phyloP scores from a whole-genome alignment of 2,888 invertebrate genomes.

The Rhagonycha fulva region DNA sequence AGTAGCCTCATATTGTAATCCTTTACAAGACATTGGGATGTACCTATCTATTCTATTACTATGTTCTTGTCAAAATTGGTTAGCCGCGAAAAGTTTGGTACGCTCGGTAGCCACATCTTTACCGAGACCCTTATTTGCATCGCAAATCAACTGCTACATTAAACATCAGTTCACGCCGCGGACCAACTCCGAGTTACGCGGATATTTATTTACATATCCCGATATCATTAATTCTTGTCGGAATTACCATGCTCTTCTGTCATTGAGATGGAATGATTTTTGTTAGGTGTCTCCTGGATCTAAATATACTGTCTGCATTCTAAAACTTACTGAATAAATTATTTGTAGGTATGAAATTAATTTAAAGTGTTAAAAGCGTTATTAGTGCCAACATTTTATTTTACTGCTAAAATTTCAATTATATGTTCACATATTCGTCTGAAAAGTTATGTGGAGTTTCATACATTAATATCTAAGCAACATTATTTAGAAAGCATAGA shows the following conservation, averaged over 20 bases:
- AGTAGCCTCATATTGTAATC: background rate
- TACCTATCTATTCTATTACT: background rate
- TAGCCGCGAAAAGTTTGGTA: conserved; percentile 36
- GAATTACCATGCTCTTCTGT: conserved; percentile 43
- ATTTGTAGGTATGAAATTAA: conserved; percentile 14
- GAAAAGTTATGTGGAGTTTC: background rate
- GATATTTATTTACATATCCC: conserved; percentile 49
- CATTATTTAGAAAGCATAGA: background rate
- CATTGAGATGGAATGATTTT: conserved; percentile 35
- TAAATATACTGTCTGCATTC: conserved; percentile 30
- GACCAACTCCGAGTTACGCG: conserved; percentile 45
- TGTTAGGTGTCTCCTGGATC: conserved; percentile 27
- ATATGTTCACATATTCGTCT: background rate
- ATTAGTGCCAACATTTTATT: background rate
- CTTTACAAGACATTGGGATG: background rate
- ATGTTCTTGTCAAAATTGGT: conserved; percentile 16
- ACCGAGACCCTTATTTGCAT: conserved; percentile 41
- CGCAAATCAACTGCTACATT: conserved; percentile 50
- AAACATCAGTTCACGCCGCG: conserved; percentile 49
- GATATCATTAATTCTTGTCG: conserved; percentile 49
- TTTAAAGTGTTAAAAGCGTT: conserved; percentile 15
- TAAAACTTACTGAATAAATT: conserved; percentile 29
- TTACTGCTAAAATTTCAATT: background rate
- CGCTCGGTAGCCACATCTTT: conserved; percentile 35
- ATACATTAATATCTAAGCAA: background rate